Evolutionary conservation across 92 coral and sea anemone species (phyloP).

Genomic region (Galaxea fascicularis): DNA sequence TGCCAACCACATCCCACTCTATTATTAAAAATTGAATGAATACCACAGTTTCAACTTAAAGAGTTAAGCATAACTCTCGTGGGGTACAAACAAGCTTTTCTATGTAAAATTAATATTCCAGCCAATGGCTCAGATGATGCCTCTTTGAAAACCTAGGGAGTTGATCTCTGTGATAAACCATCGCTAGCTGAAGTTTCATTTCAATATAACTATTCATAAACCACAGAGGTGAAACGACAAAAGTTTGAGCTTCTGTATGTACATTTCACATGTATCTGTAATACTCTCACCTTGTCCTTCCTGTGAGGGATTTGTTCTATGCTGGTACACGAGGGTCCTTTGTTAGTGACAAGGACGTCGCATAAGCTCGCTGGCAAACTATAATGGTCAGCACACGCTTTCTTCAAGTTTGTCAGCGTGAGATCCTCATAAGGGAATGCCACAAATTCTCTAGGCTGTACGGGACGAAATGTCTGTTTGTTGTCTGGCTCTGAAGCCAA

Average conservation of each 20-base stretch:
- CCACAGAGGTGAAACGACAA: neutral
- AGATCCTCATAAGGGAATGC: conserved; percentile 61
- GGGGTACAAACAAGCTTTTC: neutral
- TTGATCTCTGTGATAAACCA: conserved; percentile 7
- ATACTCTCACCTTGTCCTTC: conserved; percentile 71
- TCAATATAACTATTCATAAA: neutral
- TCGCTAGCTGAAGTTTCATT: neutral
- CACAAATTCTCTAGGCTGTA: conserved; percentile 78
- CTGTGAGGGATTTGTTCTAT: conserved; percentile 62
- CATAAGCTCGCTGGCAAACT: conserved; percentile 63
- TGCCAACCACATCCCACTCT: neutral
- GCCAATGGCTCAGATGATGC: too few relatives aligned
- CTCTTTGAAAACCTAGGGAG: conserved; percentile 11
- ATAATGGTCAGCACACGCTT: conserved; percentile 69
- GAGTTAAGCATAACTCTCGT: neutral
- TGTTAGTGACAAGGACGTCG: conserved; percentile 68
- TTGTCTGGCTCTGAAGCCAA: conserved; percentile 71
- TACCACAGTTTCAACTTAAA: neutral
- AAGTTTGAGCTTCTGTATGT: neutral
- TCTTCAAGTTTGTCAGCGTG: conserved; percentile 61
- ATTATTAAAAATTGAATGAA: neutral
- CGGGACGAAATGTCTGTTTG: conserved; percentile 70
- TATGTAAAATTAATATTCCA: neutral
- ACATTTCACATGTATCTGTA: conserved; percentile 5
- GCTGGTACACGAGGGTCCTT: too few relatives aligned